Conservation (phyloP, 2,113 vertebrate genomes). For the Craseonycteris thonglongyai region DNA sequence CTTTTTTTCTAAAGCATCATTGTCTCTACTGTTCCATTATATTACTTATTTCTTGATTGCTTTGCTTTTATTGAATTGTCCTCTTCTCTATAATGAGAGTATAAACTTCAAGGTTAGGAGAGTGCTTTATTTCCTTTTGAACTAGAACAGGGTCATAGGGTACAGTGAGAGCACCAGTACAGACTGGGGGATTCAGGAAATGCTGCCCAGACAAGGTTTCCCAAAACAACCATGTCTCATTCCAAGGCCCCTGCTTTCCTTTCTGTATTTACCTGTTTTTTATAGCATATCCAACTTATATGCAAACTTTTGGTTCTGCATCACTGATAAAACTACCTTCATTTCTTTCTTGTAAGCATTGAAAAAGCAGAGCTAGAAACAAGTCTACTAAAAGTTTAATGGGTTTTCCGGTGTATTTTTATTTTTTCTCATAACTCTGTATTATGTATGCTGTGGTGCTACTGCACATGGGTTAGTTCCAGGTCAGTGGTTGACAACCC, state of each 20-base stretch:
- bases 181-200: not conserved
- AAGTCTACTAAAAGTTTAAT: not conserved
- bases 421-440: conserved; percentile 22
- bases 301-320: not conserved
- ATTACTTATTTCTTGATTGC: not conserved
- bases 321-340: not conserved
- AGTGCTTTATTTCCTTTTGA: not conserved
- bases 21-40: not conserved
- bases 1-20: not conserved
- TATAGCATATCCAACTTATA: not conserved
- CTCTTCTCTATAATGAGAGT: not conserved
- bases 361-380: conserved; percentile 12
- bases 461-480: conserved; percentile 41
- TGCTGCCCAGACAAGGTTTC: not conserved
- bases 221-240: not conserved
- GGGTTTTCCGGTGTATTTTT: conserved; percentile 13
- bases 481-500: conserved; percentile 45
- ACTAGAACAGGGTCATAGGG: not conserved
- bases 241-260: not conserved
- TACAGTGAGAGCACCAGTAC: not conserved
- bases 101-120: not conserved
- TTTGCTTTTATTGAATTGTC: not conserved
- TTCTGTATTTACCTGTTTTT: not conserved
- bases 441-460: conserved; percentile 10
- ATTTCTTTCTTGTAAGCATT: not conserved